Conservation (phyloP, 2,797 vertebrate species). For the Lutjanus campechanus region DNA sequence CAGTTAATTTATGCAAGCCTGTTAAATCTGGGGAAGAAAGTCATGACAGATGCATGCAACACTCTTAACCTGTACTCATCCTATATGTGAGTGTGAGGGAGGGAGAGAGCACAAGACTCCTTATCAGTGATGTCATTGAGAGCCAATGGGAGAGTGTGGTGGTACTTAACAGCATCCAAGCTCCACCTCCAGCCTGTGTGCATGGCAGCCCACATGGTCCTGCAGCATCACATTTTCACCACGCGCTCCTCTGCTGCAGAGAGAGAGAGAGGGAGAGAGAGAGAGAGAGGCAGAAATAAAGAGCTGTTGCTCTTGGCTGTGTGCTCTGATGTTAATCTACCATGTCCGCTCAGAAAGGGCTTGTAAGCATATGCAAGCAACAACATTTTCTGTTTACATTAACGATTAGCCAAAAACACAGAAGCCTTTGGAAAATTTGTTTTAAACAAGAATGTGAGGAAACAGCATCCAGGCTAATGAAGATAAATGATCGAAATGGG, state of each 20-base stretch:
- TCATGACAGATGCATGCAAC: conserved; percentile 5
- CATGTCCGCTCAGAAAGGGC: conserved; percentile 41
- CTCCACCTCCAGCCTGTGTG: conserved; percentile 70
- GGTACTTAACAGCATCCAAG: conserved; percentile 56
- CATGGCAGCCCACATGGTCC: conserved; percentile 76
- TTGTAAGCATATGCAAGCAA: conserved; percentile 31
- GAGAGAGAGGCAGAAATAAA: conserved; percentile 38
- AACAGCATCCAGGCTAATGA: conserved; percentile 7
- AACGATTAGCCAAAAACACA: conserved; percentile 6
- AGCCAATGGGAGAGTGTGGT: conserved; percentile 83
- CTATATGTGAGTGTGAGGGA: conserved; percentile 23
- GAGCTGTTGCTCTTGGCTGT: conserved; percentile 46
- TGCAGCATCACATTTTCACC: conserved; percentile 79
- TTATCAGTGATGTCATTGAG: conserved; percentile 87
- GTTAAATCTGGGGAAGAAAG: conserved; percentile 10
- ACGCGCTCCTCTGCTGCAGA: conserved; percentile 63
- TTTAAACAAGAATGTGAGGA: conserved; percentile 16
- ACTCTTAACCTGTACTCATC: conserved; percentile 28
- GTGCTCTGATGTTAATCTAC: conserved; percentile 49
- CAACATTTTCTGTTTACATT: conserved; percentile 27
- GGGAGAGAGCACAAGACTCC: conserved; percentile 36
- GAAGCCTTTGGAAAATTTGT: conserved; percentile 1
- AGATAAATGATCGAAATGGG: neutral
- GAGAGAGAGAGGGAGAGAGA: neutral
- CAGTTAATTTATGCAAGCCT: neutral